Conservation (phyloP, 2,888 invertebrate genomes). For the Chaetogeoica ovagalla region DNA sequence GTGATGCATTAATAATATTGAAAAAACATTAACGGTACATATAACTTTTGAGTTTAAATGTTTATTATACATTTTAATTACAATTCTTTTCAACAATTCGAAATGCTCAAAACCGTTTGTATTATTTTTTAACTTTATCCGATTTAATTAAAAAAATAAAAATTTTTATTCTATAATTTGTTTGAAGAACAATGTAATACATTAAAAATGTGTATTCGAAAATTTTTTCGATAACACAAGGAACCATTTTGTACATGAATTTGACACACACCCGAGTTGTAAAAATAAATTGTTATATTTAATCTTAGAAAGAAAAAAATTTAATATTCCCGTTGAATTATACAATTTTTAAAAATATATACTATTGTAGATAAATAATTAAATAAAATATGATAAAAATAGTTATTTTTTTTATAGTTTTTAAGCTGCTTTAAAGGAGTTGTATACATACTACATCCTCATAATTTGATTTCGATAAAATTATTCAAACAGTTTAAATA, state of each 20-base stretch:
- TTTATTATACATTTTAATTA: not conserved
- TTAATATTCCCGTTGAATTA: not conserved
- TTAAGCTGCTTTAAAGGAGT: not conserved
- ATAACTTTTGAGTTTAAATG: not conserved
- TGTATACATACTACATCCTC: not conserved
- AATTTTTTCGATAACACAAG: not conserved
- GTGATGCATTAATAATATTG: not conserved
- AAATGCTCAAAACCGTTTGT: not conserved
- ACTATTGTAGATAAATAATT: not conserved
- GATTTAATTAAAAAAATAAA: not conserved
- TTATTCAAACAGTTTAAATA: not conserved
- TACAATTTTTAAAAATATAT: not conserved
- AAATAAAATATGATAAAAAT: constrained; percentile 3
- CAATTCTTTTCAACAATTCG: not conserved
- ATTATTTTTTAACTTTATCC: not conserved
- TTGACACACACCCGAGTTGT: not conserved
- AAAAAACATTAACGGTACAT: not conserved
- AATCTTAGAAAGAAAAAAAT: too few relatives aligned
- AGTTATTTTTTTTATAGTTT: not conserved
- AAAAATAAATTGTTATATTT: too few relatives aligned
- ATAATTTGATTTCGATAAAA: not conserved
- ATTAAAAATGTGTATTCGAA: not conserved
- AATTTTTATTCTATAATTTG: not conserved
- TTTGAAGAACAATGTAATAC: not conserved
- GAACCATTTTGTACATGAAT: not conserved